Evolutionary conservation across 2,113 vertebrate genomes (phyloP).

Genomic region (Rissa tridactyla): DNA sequence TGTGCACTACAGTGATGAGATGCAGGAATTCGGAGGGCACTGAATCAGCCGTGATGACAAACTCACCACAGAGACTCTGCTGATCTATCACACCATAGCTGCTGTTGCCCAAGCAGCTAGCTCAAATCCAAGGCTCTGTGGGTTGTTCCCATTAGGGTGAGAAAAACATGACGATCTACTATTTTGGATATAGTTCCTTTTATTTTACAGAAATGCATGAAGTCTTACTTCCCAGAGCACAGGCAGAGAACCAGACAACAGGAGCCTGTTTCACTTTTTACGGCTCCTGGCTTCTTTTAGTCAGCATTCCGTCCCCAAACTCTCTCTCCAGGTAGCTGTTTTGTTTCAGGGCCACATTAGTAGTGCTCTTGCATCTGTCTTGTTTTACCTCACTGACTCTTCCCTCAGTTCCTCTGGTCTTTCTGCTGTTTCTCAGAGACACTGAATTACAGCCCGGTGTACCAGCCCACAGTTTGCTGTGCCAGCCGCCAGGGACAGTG

Average conservation of each 20-base stretch:
- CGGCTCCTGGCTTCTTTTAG: slow-evolving; percentile 1
- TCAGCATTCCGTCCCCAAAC: slow-evolving; percentile 3
- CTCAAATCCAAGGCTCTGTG: background rate
- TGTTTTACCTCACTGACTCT: slow-evolving; percentile 39
- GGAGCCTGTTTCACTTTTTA: slow-evolving; percentile 42
- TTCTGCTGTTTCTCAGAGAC: slow-evolving; percentile 35
- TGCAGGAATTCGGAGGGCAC: background rate
- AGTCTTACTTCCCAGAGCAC: background rate
- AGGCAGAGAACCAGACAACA: background rate
- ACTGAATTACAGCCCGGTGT: background rate
- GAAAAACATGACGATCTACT: background rate
- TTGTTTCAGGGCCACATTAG: slow-evolving; percentile 32
- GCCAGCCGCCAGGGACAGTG: background rate
- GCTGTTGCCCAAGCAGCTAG: background rate
- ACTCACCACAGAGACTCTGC: background rate
- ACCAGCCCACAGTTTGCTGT: background rate
- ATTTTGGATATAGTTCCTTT: background rate
- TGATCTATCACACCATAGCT: background rate
- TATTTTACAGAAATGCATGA: background rate
- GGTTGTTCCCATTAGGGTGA: background rate
- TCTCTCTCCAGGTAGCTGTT: slow-evolving; percentile 51
- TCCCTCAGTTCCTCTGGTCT: background rate
- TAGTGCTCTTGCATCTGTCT: slow-evolving; percentile 22
- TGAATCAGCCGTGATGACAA: background rate
- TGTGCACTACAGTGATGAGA: background rate